A percentile compares a stretch with the other conserved stretches of the same genome.
Conservation (phyloP, 2,113 vertebrate genomes). For the Hippolais icterina region DNA sequence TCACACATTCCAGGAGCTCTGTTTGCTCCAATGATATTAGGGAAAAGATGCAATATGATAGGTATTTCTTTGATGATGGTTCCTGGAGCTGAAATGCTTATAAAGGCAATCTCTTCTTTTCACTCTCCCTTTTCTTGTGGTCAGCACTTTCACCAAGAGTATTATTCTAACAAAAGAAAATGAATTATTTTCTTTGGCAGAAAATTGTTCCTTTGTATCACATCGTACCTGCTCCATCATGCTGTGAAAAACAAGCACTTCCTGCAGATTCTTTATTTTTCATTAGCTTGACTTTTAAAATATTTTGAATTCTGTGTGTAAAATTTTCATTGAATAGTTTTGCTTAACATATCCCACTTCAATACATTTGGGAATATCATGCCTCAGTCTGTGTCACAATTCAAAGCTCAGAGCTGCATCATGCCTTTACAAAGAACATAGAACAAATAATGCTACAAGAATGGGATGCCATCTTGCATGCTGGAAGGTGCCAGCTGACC, state of each 20-base stretch:
- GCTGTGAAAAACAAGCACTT: neutral
- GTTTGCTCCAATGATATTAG: neutral
- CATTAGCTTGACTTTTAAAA: neutral
- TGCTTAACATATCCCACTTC: neutral
- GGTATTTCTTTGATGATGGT: neutral
- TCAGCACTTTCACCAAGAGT: neutral
- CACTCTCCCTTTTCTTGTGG: neutral
- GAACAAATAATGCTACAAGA: neutral
- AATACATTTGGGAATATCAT: neutral
- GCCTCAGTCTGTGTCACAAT: neutral
- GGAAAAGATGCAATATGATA: neutral
- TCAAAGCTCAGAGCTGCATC: neutral
- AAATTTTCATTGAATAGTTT: neutral
- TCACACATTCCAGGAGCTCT: neutral
- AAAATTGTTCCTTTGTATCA: neutral
- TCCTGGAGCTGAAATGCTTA: neutral
- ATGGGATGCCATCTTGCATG: neutral
- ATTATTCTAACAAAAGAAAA: neutral
- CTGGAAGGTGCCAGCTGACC: neutral
- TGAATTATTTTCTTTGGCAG: neutral
- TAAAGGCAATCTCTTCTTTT: neutral
- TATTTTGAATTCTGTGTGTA: neutral
- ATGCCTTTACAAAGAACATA: neutral
- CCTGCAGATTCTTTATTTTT: neutral
- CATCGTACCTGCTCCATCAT: fast-evolving